Conservation (phyloP, 2,888 invertebrate genomes). For the Nomada fabriciana region DNA sequence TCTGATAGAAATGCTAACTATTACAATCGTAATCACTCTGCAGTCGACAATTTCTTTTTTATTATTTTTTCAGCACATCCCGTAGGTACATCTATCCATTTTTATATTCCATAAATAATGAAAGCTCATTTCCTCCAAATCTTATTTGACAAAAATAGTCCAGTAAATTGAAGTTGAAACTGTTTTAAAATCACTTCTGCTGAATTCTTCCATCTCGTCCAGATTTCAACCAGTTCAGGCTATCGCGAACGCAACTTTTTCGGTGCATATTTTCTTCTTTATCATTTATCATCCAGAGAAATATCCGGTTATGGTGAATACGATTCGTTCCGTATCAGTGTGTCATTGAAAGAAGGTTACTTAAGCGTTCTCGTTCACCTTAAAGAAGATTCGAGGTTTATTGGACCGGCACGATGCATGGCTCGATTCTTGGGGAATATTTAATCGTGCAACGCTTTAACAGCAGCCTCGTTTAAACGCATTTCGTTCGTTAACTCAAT, state of each 20-base stretch:
- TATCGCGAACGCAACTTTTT: too few relatives aligned
- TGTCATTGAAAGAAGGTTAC: slow-evolving; percentile 27
- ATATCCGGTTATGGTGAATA: background rate
- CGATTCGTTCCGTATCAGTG: background rate
- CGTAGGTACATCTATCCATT: too few relatives aligned
- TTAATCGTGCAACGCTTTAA: slow-evolving; percentile 34
- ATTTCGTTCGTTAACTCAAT: slow-evolving; percentile 51
- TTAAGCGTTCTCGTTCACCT: slow-evolving; percentile 1
- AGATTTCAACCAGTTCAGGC: too few relatives aligned
- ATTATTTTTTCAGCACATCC: too few relatives aligned
- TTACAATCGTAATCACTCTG: too few relatives aligned
- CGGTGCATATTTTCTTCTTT: too few relatives aligned
- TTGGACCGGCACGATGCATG: background rate
- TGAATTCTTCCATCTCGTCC: too few relatives aligned
- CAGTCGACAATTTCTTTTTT: too few relatives aligned
- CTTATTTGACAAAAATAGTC: background rate
- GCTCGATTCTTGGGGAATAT: slow-evolving; percentile 24
- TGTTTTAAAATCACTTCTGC: too few relatives aligned
- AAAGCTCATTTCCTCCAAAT: background rate
- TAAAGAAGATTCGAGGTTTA: slow-evolving; percentile 29
- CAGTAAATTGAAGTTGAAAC: too few relatives aligned
- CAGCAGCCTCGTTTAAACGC: slow-evolving; percentile 46
- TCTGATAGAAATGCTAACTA: too few relatives aligned
- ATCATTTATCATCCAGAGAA: background rate
- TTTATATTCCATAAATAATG: background rate